Evolutionary conservation across 1,140 invertebrate genomes (phyloP), one percentile per base, ranked within the genome.

Genomic region (Halotydeus destructor): DNA sequence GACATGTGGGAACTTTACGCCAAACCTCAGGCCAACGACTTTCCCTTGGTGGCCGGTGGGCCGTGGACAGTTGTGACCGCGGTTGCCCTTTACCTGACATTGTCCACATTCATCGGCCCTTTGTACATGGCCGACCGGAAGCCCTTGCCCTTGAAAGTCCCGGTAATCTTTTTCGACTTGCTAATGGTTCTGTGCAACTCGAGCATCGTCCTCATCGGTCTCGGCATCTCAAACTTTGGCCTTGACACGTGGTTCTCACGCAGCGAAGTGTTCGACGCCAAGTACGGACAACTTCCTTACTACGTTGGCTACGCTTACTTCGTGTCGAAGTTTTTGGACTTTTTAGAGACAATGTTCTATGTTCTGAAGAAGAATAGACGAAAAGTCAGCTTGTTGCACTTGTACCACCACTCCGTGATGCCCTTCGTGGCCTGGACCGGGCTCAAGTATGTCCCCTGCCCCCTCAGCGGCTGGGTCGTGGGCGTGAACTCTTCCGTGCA

Each of bases 401-500:
- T 66, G 5, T 65, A 62, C 45, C 64, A 66, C 50, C 63, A 66
- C 48, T 57, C 62, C 37, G 33, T 50, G 16, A 47, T 51, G n/a
- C 49, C 49, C 8, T 12, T 50, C 1, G 43, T 49, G 22, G 46
- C 41, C 18, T 49, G 38, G 40, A 25, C 46, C 26, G 44, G 28
- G n/a, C 44, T 51, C 24, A 43, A 44, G 34, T 38, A 44, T 9
- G 31, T 21, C 11, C 30, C 35, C 14, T 22, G 23, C 22, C 27
- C 18, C 14, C 18, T 24, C 18, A 23, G 25, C 11, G 70, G 73
- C 1, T 80, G 82, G 63, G 82, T 55, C 48, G 56, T 54, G 14
- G 54, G 61, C 45, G 62, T 86, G 50, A 70, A 70, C 52, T 61
- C 63, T 21, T 60, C 64, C 32, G 62, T 70, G 0, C 68, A 94